These are phyloP conservation scores for Alloscopus bannaensis DNA, from an alignment of 2,888 invertebrate genomes.

Conservation along the genomic window DNA sequence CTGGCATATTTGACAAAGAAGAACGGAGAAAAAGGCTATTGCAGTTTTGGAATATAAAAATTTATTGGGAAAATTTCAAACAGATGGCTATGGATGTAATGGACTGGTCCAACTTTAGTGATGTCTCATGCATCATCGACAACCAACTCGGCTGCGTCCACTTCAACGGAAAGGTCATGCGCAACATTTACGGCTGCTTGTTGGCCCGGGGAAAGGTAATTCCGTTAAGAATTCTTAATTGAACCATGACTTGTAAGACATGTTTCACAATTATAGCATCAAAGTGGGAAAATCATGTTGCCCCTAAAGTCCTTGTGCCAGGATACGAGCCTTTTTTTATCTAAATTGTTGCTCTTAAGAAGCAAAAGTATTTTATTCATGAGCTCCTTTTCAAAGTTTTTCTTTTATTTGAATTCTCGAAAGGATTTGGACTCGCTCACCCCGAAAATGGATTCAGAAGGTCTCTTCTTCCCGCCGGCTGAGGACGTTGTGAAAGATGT, in stretches of 20 bases:
- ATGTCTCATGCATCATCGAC: constrained; percentile 70
- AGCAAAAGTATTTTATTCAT: too few species aligned
- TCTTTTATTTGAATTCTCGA: constrained; percentile 25
- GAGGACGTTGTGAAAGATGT: constrained; percentile 72
- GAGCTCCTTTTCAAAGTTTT: too few species aligned
- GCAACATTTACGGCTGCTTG: constrained; percentile 70
- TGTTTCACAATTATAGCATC: too few species aligned
- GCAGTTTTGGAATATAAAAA: too few species aligned
- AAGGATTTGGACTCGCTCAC: constrained; percentile 70
- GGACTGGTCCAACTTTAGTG: constrained; percentile 84
- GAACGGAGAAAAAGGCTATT: too few species aligned
- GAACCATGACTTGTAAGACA: too few species aligned
- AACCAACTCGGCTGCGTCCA: constrained; percentile 69
- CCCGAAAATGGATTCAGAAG: constrained; percentile 69
- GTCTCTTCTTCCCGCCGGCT: constrained; percentile 71
- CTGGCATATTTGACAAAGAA: too few species aligned
- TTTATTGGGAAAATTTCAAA: not conserved
- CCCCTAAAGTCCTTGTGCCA: too few species aligned
- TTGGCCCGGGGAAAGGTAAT: constrained; percentile 73
- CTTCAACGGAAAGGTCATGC: constrained; percentile 68
- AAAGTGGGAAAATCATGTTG: constrained; percentile 20
- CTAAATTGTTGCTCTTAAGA: too few species aligned
- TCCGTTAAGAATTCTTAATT: too few species aligned
- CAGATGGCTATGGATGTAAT: constrained; percentile 93
- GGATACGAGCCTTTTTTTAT: too few species aligned